Evolutionary conservation across 2,797 vertebrate genomes (phyloP).

Genomic region (Eulemur rubriventer): DNA sequence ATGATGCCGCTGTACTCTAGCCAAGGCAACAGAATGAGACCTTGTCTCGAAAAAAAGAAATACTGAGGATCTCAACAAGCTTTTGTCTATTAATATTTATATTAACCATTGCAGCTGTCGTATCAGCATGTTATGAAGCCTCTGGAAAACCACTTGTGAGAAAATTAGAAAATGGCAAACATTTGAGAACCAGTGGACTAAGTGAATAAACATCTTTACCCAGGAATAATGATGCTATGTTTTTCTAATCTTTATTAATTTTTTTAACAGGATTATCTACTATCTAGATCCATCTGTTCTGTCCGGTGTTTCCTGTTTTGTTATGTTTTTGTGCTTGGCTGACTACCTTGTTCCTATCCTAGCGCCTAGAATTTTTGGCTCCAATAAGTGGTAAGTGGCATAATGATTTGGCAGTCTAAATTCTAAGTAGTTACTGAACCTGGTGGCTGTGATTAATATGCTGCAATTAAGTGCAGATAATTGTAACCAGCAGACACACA

Average conservation of each 20-base stretch:
- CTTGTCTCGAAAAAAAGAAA: background rate
- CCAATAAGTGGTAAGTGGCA: conserved; percentile 83
- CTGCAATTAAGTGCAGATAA: background rate
- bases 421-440: background rate
- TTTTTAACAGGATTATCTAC: conserved; percentile 81
- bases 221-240: background rate
- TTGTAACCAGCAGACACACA: background rate
- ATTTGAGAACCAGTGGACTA: background rate
- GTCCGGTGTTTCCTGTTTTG: too few relatives aligned
- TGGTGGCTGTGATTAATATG: background rate
- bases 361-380: conserved; percentile 84
- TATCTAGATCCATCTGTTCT: too few relatives aligned
- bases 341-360: conserved; percentile 96
- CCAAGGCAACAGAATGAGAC: too few relatives aligned
- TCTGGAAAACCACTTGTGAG: conserved; percentile 3
- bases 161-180: background rate
- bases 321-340: conserved; percentile 90
- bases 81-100: background rate
- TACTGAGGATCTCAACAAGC: background rate
- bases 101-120: background rate
- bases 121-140: background rate
- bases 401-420: background rate
- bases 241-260: conserved; percentile 53
- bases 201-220: background rate
- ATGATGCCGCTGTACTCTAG: too few relatives aligned